These are phyloP conservation scores for Drosophila lacertosa DNA, from an alignment of 1,140 invertebrate genomes.

Conservation along the genomic window DNA sequence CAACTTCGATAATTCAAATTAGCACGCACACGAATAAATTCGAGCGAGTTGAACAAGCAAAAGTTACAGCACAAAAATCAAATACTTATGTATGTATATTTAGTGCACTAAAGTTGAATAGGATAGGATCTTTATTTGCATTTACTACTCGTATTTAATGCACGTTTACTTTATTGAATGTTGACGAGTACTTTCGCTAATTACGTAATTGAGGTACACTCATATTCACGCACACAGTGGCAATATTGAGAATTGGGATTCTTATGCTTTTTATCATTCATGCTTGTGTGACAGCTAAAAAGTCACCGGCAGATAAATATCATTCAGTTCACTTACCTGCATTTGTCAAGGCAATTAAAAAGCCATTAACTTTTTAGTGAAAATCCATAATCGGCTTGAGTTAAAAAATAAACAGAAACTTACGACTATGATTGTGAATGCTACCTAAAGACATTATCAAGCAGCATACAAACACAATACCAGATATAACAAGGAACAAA, in stretches of 20 bases:
- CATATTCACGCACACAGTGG: neutral
- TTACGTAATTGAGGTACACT: slow-evolving; percentile 59
- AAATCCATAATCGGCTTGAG: neutral
- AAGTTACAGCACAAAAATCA: slow-evolving; percentile 36
- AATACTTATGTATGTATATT: slow-evolving; percentile 20
- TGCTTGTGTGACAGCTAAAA: too few species aligned
- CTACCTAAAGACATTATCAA: neutral
- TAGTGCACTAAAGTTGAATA: neutral
- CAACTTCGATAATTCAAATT: slow-evolving; percentile 49
- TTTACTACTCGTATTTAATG: slow-evolving; percentile 14
- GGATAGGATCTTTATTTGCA: slow-evolving; percentile 8
- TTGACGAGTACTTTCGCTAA: slow-evolving; percentile 45
- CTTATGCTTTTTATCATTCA: neutral
- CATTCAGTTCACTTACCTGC: neutral
- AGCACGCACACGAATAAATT: slow-evolving; percentile 44
- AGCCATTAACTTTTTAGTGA: neutral
- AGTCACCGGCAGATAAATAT: neutral
- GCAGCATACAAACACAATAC: slow-evolving; percentile 34
- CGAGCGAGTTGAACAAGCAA: slow-evolving; percentile 24
- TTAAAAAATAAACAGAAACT: neutral
- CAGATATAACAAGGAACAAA: slow-evolving; percentile 44
- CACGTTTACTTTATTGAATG: slow-evolving; percentile 15
- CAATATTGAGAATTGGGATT: neutral
- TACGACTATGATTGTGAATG: neutral
- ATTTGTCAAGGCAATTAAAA: slow-evolving; percentile 4